Evolutionary conservation across 2,113 vertebrate species (phyloP).

Genomic region (Ia io): DNA sequence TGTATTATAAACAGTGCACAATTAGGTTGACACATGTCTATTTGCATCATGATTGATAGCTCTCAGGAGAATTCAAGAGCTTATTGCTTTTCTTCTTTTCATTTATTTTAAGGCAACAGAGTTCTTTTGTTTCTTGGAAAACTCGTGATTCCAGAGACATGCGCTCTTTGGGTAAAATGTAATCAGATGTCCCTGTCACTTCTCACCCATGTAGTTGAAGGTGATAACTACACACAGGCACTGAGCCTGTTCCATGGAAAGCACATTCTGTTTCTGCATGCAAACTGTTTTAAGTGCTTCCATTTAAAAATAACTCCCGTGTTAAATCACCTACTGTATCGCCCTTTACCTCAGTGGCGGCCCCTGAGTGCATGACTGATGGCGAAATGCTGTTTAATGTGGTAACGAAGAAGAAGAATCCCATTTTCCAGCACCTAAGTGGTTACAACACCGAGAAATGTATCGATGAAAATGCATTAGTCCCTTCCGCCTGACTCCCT

Average conservation of each 20-base stretch:
- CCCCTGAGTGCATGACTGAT: neutral
- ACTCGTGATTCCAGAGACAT: neutral
- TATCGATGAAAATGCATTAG: neutral
- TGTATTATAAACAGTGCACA: neutral
- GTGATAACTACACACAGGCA: neutral
- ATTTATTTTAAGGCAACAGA: constrained; percentile 13
- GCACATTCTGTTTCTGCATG: neutral
- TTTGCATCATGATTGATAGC: neutral
- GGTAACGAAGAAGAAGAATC: neutral
- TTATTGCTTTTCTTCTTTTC: neutral
- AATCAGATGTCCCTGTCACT: neutral
- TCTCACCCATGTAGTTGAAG: neutral
- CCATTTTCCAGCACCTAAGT: neutral
- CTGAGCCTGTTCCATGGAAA: neutral
- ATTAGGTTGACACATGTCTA: neutral
- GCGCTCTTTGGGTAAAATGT: neutral
- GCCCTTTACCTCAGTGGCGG: neutral
- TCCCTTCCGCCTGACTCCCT: neutral
- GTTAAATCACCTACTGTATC: neutral
- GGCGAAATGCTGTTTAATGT: neutral
- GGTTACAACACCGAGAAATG: neutral
- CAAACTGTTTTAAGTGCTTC: neutral
- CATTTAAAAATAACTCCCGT: neutral
- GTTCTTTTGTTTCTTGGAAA: neutral
- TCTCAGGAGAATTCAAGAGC: neutral